phyloP scores from a whole-genome alignment of 1,140 invertebrate genomes.

The Paraescarpia echinospica region DNA sequence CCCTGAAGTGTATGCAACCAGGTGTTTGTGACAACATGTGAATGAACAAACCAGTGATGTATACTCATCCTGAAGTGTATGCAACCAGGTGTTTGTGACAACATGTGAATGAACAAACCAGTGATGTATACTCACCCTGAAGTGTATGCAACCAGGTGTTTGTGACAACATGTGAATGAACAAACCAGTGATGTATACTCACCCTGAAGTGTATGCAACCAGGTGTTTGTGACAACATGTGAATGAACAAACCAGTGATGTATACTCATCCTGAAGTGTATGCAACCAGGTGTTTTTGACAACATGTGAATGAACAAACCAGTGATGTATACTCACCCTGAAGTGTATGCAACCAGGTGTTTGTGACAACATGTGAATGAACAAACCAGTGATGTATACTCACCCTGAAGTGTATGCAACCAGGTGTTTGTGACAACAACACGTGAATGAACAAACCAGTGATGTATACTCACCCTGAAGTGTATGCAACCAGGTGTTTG shows the following conservation, averaged over 20 bases:
- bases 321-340: conserved; percentile 28
- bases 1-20: conserved; percentile 33
- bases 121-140: conserved; percentile 27
- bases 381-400: no score
- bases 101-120: no score
- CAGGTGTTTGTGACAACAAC: conserved; percentile 31
- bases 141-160: conserved; percentile 32
- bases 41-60: no score
- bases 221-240: conserved; percentile 31
- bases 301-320: no score
- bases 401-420: conserved; percentile 32
- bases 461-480: no score
- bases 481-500: no score
- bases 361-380: conserved; percentile 32
- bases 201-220: conserved; percentile 33
- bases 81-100: conserved; percentile 31
- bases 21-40: conserved; percentile 31
- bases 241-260: no score
- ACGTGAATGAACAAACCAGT: no score
- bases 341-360: conserved; percentile 32
- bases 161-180: conserved; percentile 32
- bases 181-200: no score
- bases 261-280: conserved; percentile 28
- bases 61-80: conserved; percentile 29
- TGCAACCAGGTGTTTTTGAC: conserved; percentile 32